phyloP scores from a whole-genome alignment of 2,113 vertebrate species.

The Rhea americana region DNA sequence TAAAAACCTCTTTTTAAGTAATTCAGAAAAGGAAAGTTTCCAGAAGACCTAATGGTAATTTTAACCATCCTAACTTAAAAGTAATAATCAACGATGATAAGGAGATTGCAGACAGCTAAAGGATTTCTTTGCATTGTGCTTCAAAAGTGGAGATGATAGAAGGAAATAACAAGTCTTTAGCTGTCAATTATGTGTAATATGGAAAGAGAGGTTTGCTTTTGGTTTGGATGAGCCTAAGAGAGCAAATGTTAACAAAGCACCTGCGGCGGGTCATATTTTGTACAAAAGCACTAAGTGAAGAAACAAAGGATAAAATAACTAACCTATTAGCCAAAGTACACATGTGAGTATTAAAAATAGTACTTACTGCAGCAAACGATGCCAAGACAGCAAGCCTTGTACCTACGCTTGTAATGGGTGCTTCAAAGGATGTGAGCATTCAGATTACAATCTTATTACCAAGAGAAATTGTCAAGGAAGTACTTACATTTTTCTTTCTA shows the following conservation, averaged over 20 bases:
- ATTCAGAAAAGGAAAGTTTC: neutral
- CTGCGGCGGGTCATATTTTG: neutral
- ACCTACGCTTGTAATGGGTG: neutral
- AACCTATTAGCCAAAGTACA: conserved; percentile 16
- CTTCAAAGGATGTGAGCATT: neutral
- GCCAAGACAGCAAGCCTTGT: neutral
- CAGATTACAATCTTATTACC: neutral
- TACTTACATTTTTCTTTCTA: neutral
- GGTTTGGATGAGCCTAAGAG: neutral
- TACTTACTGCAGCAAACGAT: neutral
- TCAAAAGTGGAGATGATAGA: neutral
- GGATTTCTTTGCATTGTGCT: neutral
- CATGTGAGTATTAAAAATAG: conserved; percentile 15
- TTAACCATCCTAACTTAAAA: neutral
- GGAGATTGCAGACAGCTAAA: neutral
- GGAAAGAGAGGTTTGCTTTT: neutral
- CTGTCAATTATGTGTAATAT: neutral
- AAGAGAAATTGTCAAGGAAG: conserved; percentile 22
- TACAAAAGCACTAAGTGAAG: neutral
- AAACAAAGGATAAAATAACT: conserved; percentile 28
- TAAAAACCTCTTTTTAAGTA: neutral
- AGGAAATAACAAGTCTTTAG: neutral
- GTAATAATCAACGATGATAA: neutral
- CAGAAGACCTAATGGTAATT: neutral
- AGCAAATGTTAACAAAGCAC: conserved; percentile 3